These are phyloP conservation scores for Blastobasis lacticolella DNA, from an alignment of 2,888 invertebrate species.

Conservation along the genomic window DNA sequence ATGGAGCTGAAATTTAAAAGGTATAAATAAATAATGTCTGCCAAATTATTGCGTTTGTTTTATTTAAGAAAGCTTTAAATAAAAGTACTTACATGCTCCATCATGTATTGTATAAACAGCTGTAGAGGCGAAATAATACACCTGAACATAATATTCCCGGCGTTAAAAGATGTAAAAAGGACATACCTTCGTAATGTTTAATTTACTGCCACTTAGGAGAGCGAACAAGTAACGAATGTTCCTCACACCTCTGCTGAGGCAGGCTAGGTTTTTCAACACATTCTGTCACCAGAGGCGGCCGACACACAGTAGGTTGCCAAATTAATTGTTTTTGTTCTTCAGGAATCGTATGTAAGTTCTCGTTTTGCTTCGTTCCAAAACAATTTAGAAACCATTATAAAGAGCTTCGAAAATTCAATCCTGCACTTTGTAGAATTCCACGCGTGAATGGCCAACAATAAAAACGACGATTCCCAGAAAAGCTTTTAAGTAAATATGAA, in stretches of 20 bases:
- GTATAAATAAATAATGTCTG: slow-evolving; percentile 73
- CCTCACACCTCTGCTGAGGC: slow-evolving; percentile 41
- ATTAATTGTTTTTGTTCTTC: slow-evolving; percentile 32
- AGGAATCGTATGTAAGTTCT: no score
- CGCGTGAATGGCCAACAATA: slow-evolving; percentile 27
- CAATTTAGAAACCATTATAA: no score
- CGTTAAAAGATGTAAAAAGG: slow-evolving; percentile 28
- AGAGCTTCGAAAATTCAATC: no score
- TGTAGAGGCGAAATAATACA: no score
- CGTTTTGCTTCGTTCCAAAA: no score
- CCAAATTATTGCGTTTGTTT: slow-evolving; percentile 63
- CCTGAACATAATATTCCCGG: no score
- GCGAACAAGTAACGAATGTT: slow-evolving; percentile 41
- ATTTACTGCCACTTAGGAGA: slow-evolving; percentile 30
- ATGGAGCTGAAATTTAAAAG: slow-evolving; percentile 67
- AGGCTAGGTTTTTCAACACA: slow-evolving; percentile 34
- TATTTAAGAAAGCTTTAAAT: slow-evolving; percentile 5
- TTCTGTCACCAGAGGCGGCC: slow-evolving; percentile 27
- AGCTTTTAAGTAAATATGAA: slow-evolving; percentile 56
- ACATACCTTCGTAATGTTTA: slow-evolving; percentile 36
- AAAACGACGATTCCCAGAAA: slow-evolving; percentile 38
- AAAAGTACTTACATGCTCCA: neutral
- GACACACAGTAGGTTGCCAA: slow-evolving; percentile 25
- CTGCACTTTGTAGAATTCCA: slow-evolving; percentile 17
- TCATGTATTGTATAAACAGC: no score